These are phyloP conservation scores for Leptinotarsa undecemlineata DNA, from an alignment of 1,140 invertebrate genomes.

Conservation along the genomic window DNA sequence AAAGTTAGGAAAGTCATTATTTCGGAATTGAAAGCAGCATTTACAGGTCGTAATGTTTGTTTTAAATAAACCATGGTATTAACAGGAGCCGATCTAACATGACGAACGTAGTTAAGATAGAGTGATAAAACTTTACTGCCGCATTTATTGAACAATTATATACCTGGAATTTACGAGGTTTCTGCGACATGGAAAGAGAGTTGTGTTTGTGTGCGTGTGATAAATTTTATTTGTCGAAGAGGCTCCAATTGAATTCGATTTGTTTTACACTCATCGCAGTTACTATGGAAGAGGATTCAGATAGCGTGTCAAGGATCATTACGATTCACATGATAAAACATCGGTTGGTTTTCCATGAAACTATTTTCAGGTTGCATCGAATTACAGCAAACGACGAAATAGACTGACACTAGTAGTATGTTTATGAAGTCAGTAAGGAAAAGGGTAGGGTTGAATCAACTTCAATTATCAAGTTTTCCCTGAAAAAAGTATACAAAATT, in stretches of 20 bases:
- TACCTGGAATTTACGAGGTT: neutral
- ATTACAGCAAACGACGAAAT: too few relatives aligned
- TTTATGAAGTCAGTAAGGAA: too few relatives aligned
- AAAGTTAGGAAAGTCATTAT: conserved; percentile 24
- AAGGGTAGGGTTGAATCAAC: too few relatives aligned
- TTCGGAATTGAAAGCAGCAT: conserved; percentile 26
- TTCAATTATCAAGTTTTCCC: too few relatives aligned
- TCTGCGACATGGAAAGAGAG: neutral
- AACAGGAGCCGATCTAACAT: conserved; percentile 18
- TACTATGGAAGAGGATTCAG: neutral
- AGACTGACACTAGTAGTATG: too few relatives aligned
- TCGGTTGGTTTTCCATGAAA: neutral
- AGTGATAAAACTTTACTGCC: conserved; percentile 20
- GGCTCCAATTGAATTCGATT: neutral
- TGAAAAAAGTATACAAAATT: too few relatives aligned
- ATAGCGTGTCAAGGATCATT: neutral
- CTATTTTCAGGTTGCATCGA: too few relatives aligned
- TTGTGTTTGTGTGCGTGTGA: neutral
- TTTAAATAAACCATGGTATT: conserved; percentile 30
- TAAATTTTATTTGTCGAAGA: conserved; percentile 3
- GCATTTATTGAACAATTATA: conserved; percentile 17
- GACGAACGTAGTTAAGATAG: conserved; percentile 21
- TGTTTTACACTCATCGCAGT: neutral
- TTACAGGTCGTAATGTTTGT: conserved; percentile 27
- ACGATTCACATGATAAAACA: neutral